These are phyloP conservation scores for Clarias macrocephalus DNA, from an alignment of 2,113 vertebrate species.

Conservation along the genomic window DNA sequence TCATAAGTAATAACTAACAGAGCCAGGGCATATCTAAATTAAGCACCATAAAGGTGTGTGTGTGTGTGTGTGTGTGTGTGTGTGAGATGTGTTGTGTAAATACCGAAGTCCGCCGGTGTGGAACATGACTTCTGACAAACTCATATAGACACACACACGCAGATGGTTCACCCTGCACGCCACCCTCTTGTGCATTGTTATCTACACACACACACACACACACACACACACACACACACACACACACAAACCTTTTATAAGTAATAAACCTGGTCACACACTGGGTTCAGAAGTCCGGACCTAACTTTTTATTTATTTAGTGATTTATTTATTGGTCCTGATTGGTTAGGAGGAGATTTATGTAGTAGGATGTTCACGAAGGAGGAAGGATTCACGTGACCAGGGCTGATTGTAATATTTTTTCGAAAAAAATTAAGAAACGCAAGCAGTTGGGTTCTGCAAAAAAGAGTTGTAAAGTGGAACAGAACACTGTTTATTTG, in stretches of 20 bases:
- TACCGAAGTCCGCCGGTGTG: constrained; percentile 23
- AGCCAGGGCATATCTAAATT: constrained; percentile 30
- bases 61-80: constrained; percentile 20
- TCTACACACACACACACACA: background rate
- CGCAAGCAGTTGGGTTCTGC: too few species aligned
- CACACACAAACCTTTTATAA: background rate
- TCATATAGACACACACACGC: background rate
- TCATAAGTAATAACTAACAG: constrained; percentile 35
- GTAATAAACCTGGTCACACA: background rate
- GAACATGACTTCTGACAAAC: constrained; percentile 13
- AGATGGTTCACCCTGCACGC: background rate
- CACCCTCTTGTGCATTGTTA: background rate
- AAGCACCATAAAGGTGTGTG: constrained; percentile 17
- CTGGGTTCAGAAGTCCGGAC: background rate
- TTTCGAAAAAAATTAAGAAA: too few species aligned
- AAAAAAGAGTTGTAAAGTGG: too few species aligned
- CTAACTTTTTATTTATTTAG: background rate
- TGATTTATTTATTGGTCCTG: background rate
- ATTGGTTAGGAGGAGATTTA: background rate
- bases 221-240: constrained; percentile 6
- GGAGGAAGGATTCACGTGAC: too few species aligned
- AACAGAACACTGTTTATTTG: too few species aligned
- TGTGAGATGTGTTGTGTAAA: constrained; percentile 36
- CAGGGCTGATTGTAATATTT: too few species aligned
- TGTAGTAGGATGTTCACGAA: background rate